These are phyloP conservation scores for Erinaceus europaeus DNA, from an alignment of 2,113 vertebrate genomes.

Conservation along the genomic window DNA sequence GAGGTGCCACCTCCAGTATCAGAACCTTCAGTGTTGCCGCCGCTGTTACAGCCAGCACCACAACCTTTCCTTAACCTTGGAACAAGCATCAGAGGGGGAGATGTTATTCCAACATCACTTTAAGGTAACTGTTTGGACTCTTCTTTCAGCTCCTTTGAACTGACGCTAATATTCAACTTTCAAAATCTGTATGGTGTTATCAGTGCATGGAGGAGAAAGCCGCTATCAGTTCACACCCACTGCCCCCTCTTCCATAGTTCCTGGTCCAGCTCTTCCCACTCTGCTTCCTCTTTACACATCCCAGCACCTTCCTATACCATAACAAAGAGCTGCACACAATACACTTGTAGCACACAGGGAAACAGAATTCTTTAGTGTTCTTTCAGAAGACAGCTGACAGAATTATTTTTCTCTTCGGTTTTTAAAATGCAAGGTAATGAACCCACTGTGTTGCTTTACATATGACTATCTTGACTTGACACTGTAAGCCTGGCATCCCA, in stretches of 20 bases:
- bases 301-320: neutral
- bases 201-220: neutral
- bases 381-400: neutral
- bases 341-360: neutral
- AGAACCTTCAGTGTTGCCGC: slow-evolving; percentile 97
- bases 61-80: slow-evolving; percentile 95
- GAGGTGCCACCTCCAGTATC: slow-evolving; percentile 92
- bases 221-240: neutral
- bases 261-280: neutral
- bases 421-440: neutral
- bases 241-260: neutral
- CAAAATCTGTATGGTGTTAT: neutral
- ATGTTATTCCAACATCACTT: neutral
- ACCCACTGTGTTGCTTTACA: neutral
- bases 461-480: neutral
- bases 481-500: neutral
- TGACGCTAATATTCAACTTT: neutral
- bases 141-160: neutral
- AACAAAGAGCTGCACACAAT: neutral
- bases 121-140: neutral
- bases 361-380: neutral
- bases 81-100: slow-evolving; percentile 10
- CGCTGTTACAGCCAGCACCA: slow-evolving; percentile 98
- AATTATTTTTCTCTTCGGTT: neutral
- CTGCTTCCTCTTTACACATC: neutral